Percentiles rank a stretch among this genome's conserved stretches.
Conservation (phyloP, 2,113 vertebrate species). For the Laticauda laticaudata region DNA sequence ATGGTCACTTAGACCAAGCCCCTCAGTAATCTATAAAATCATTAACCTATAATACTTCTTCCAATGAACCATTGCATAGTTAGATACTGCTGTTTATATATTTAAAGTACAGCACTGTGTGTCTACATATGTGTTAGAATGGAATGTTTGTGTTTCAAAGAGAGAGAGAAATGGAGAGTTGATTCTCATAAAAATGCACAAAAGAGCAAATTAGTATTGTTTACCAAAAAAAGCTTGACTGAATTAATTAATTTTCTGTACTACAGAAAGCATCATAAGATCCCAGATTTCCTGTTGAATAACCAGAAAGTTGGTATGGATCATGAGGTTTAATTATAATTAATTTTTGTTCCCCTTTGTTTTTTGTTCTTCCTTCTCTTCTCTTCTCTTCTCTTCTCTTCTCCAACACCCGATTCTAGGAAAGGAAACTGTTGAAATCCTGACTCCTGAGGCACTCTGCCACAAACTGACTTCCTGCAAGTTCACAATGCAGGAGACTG, state of each 20-base stretch:
- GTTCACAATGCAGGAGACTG: conserved; percentile 69
- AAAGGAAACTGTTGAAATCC: not conserved
- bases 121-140: not conserved
- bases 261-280: not conserved
- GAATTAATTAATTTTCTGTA: not conserved
- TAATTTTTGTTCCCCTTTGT: not conserved
- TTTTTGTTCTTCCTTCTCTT: not conserved
- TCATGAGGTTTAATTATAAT: not conserved
- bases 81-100: not conserved
- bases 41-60: conserved; percentile 49
- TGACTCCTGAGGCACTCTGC: conserved; percentile 1
- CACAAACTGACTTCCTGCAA: not conserved
- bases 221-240: not conserved
- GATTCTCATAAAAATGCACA: not conserved
- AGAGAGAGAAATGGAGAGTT: not conserved
- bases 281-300: not conserved
- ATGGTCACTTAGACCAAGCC: conserved; percentile 24
- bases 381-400: not conserved
- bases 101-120: conserved; percentile 21
- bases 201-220: not conserved
- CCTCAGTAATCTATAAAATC: conserved; percentile 51
- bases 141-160: not conserved
- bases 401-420: conserved; percentile 10
- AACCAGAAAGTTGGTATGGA: not conserved
- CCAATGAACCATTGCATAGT: conserved; percentile 22